Base-by-base conservation (phyloP, 2,888 invertebrate species). In the Drosophila nr. medialis region DNA sequence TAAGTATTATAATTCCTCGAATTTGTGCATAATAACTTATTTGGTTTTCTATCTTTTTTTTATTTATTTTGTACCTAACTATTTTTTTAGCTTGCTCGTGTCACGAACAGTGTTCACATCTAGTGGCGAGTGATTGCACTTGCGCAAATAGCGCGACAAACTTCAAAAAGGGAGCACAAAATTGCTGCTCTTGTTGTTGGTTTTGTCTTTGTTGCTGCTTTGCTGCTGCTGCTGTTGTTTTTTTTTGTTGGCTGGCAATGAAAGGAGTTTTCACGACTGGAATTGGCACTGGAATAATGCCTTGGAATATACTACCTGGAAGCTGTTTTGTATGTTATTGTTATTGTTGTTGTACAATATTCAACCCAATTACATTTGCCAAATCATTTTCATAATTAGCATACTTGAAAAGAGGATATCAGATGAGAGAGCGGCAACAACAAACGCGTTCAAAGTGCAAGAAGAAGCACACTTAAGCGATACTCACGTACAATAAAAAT, bases 131-230 rank as follows among this genome's bases (percentile, higher is more conserved):
- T 89, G 73, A 88, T 73, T 90, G 86, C 91, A 87, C 87, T 91
- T 91, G 91, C 90, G 87, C 87, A 87, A 90, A 85, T 75, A 90
- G 80, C 79, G 71, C 79, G 84, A 83, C 77, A 87, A 86, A 86
- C 86, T 86, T 89, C 87, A 85, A 89, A 86, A 87, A 80, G 91
- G 89, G 89, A 86, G 85, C 81, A 70, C 75, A 75, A 78, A 70
- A 63, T 73, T 81, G 54, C 65, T 77, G 63, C 42, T 75, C 32
- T 45, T 68, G 27, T 68, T 59, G 58, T 62, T 63, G 40, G 49
- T 66, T 49, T 32, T 59, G 59, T n/a, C 38, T 29, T 24, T 73
- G 65, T 55, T 64, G 48, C n/a, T 54, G 50, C 27, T 66, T 61
- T 59, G 61, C 30, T 63, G 62, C 49, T 75, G 56, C 45, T 59